phyloP scores from a whole-genome alignment of 2,888 invertebrate species.

The Marasmarcha lunaedactyla region DNA sequence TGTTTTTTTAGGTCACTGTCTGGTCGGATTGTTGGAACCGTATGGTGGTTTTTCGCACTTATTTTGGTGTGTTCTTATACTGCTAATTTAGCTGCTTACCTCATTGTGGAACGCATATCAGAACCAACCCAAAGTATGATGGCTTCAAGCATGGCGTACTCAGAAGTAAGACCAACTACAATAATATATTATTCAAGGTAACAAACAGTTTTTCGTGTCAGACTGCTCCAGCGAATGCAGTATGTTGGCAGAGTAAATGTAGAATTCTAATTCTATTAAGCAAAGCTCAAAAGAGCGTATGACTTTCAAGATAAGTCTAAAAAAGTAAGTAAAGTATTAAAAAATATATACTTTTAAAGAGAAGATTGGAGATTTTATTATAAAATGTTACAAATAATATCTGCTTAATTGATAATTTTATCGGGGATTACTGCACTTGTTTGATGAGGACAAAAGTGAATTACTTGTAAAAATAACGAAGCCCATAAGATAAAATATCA shows the following conservation, averaged over 20 bases:
- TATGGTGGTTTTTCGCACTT: slow-evolving; percentile 99
- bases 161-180: slow-evolving; percentile 76
- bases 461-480: no score
- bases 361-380: no score
- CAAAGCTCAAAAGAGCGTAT: no score
- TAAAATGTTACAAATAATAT: no score
- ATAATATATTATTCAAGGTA: slow-evolving; percentile 37
- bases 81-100: slow-evolving; percentile 97
- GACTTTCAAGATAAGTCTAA: no score
- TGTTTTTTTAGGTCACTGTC: slow-evolving; percentile 82
- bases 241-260: slow-evolving; percentile 1
- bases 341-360: no score
- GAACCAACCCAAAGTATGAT: slow-evolving; percentile 83
- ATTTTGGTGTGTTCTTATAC: slow-evolving; percentile 98
- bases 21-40: slow-evolving; percentile 95
- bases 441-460: no score
- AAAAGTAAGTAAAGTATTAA: no score
- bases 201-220: slow-evolving; percentile 25
- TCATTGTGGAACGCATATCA: slow-evolving; percentile 96
- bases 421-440: no score
- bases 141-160: slow-evolving; percentile 91
- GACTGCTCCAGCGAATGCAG: slow-evolving; percentile 33
- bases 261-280: no score
- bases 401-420: no score
- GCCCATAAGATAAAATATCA: no score